These are phyloP conservation scores for human (Homo sapiens) DNA, from an alignment of 2,113 vertebrate species.

Conservation along the genomic window GRCh38 chr11:8758501-8759000, in stretches of 20 bases:
- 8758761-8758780: neutral
- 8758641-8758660: constrained; percentile 28
- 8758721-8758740: neutral
- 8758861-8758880: neutral
- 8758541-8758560: neutral
- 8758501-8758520: neutral
- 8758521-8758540: neutral
- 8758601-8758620: neutral
- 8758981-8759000: neutral
- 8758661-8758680: neutral
- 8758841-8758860: neutral
- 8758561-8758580: neutral
- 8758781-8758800: neutral
- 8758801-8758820: neutral
- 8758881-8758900: neutral
- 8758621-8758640: constrained; percentile 55
- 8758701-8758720: neutral
- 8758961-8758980: neutral
- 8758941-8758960: neutral
- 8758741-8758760: neutral
- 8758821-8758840: neutral
- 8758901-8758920: neutral
- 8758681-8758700: neutral
- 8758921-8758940: neutral
- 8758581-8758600: neutral